Base-by-base conservation (phyloP, 2,113 vertebrate species). In the Tiliqua scincoides region DNA sequence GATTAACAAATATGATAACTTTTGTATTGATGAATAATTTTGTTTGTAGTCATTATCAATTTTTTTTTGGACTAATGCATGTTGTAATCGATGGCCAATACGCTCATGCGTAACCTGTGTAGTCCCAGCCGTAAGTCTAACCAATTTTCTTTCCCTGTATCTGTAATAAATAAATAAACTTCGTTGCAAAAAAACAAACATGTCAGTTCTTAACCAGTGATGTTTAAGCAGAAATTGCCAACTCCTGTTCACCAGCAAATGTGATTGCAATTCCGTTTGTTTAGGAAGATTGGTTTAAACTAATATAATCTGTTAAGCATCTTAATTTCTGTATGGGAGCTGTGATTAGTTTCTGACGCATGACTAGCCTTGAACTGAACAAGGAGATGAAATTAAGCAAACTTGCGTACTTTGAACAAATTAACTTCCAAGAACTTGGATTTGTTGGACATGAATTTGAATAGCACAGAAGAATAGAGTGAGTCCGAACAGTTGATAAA, bases 191-290 rank as follows among this genome's bases (percentile, higher is more conserved):
- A n/a, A n/a, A n/a, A n/a, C n/a, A n/a, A 78, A 73, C 61, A 70
- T 74, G 67, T 32, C 76, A 18, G 35, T 27, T 90, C 82, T 68
- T 87, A 59, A 85, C 82, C 35, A 57, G 14, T 57, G n/a, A 57
- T 3, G 65, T 82, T 70, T 57, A 57, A 30, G 65, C 48, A 54
- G 15, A 20, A 70, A 25, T 30, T 21, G 67, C 48, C 57, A 5
- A 14, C 18, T 27, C 48, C 23, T 40, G 54, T 61, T 79, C 57
- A 62, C 57, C 76, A 79, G 32, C n/a, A 62, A 62, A 37, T 79
- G 25, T 79, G n/a, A 79, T 79, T 79, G 57, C 57, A 79, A 25
- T 21, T 37, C 17, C 37, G 18, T 77, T 32, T 57, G 18, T 77
- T 32, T 57, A 35, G 20, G 30, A 35, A 79, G 32, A 62, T 2